A percentile compares a stretch with the other conserved stretches of the same genome.
Evolutionary conservation across 2,797 vertebrate genomes (phyloP).

Genomic region (Sebastes reedi): DNA sequence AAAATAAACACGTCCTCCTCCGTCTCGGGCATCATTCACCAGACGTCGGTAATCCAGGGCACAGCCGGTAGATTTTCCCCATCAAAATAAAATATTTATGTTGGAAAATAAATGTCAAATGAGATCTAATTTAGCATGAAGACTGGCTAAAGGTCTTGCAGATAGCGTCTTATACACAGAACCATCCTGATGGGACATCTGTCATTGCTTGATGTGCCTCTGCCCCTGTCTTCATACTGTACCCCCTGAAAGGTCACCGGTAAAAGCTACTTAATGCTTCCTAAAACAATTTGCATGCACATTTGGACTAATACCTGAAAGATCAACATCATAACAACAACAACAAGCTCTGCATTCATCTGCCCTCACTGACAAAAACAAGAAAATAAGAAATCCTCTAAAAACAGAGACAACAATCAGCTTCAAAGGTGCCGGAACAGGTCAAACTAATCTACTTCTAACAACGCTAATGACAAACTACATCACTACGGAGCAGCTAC

Average conservation of each 20-base stretch:
- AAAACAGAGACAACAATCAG: not conserved
- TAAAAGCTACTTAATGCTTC: constrained; percentile 64
- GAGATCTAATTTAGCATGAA: constrained; percentile 76
- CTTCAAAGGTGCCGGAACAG: not conserved
- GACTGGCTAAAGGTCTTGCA: constrained; percentile 66
- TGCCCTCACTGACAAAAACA: constrained; percentile 3
- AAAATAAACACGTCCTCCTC: constrained; percentile 77
- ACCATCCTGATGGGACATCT: constrained; percentile 59
- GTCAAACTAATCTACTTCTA: constrained; percentile 21
- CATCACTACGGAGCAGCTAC: constrained; percentile 25
- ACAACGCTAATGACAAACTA: constrained; percentile 9
- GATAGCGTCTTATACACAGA: constrained; percentile 56
- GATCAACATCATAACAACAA: constrained; percentile 16
- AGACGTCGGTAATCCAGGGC: constrained; percentile 15
- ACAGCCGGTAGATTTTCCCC: constrained; percentile 59
- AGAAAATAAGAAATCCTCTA: not conserved
- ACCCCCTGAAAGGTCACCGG: constrained; percentile 69
- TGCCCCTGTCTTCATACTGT: constrained; percentile 25
- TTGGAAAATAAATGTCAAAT: constrained; percentile 80
- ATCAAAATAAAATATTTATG: constrained; percentile 80
- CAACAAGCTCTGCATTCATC: constrained; percentile 4
- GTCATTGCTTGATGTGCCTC: constrained; percentile 51
- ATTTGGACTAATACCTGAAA: constrained; percentile 19
- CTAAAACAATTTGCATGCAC: constrained; percentile 46
- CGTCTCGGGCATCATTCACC: constrained; percentile 56